Evolutionary conservation across 2,888 invertebrate species (phyloP).

Genomic region (Deilephila elpenor): DNA sequence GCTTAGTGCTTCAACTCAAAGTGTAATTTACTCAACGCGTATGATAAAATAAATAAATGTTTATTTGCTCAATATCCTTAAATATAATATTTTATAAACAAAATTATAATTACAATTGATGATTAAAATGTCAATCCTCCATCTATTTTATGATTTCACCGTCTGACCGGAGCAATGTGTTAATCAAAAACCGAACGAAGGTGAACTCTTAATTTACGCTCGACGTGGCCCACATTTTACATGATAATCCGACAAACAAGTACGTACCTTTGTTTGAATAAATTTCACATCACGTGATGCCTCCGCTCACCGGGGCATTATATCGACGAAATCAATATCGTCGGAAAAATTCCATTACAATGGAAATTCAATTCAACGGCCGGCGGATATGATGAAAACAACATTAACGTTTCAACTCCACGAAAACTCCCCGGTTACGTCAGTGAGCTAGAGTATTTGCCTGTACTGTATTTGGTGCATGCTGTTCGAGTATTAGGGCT

Average conservation of each 20-base stretch:
- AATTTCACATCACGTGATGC: slow-evolving; percentile 22
- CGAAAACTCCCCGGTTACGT: slow-evolving; percentile 43
- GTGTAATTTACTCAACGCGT: too few species aligned
- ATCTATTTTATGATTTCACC: not conserved
- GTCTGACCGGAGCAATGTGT: not conserved
- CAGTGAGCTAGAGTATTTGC: slow-evolving; percentile 28
- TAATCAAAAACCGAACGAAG: slow-evolving; percentile 6
- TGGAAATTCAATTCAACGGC: slow-evolving; percentile 53
- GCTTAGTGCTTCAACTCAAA: too few species aligned
- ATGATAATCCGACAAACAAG: slow-evolving; percentile 6
- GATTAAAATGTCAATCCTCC: not conserved
- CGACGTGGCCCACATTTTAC: not conserved
- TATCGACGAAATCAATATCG: slow-evolving; percentile 48
- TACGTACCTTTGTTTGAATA: slow-evolving; percentile 8
- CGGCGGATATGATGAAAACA: slow-evolving; percentile 44
- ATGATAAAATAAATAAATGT: too few species aligned
- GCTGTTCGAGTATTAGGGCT: not conserved
- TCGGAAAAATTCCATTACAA: slow-evolving; percentile 53
- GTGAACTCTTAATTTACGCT: not conserved
- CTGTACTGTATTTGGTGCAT: not conserved
- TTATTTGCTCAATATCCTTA: too few species aligned
- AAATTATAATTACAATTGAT: too few species aligned
- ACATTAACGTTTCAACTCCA: slow-evolving; percentile 50
- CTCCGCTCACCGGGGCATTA: slow-evolving; percentile 5
- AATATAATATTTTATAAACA: too few species aligned